phyloP scores from a whole-genome alignment of 2,797 vertebrate species.

The Falco peregrinus region DNA sequence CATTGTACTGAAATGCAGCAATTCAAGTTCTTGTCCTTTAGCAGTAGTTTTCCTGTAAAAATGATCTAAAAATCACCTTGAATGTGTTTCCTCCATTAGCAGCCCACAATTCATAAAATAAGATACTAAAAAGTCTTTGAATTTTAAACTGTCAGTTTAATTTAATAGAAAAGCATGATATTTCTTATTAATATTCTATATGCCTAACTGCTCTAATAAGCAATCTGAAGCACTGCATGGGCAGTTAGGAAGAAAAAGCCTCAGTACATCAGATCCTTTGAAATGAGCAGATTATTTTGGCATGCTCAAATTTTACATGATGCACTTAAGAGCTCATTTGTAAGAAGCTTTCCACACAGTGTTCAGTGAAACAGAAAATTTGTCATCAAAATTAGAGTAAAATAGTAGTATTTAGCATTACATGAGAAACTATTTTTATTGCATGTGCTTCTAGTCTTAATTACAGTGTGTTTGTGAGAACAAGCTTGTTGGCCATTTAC shows the following conservation, averaged over 20 bases:
- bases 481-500: background rate
- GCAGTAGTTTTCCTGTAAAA: slow-evolving; percentile 41
- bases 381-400: slow-evolving; percentile 4
- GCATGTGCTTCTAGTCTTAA: background rate
- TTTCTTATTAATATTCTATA: slow-evolving; percentile 61
- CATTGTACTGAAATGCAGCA: slow-evolving; percentile 43
- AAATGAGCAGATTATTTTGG: slow-evolving; percentile 32
- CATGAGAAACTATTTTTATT: background rate
- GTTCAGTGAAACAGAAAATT: slow-evolving; percentile 26
- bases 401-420: slow-evolving; percentile 1
- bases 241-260: background rate
- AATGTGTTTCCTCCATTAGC: slow-evolving; percentile 43
- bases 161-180: slow-evolving; percentile 36
- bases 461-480: background rate
- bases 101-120: slow-evolving; percentile 13
- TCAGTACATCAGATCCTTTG: background rate
- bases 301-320: slow-evolving; percentile 35
- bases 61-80: slow-evolving; percentile 56
- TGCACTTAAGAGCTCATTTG: slow-evolving; percentile 12
- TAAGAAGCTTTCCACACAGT: background rate
- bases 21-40: slow-evolving; percentile 36
- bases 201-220: slow-evolving; percentile 55
- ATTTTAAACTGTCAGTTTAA: slow-evolving; percentile 40
- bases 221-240: slow-evolving; percentile 38
- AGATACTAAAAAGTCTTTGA: slow-evolving; percentile 12